These are phyloP conservation scores for Fregata magnificens DNA, from an alignment of 2,113 vertebrate genomes.

Conservation along the genomic window DNA sequence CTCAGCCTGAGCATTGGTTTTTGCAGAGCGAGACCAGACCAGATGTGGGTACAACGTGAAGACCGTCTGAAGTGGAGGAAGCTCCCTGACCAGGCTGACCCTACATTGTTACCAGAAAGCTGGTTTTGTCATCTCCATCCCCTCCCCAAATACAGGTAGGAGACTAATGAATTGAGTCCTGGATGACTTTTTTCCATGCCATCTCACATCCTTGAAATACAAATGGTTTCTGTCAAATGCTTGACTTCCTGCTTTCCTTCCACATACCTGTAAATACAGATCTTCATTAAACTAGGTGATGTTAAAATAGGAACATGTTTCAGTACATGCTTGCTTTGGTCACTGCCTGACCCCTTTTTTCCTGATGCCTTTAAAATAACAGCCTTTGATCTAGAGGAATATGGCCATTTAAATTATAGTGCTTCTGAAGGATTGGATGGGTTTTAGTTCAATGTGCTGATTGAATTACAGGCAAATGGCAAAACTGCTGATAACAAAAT, in stretches of 20 bases:
- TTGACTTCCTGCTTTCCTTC: neutral
- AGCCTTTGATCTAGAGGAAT: neutral
- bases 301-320: neutral
- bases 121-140: slow-evolving; percentile 81
- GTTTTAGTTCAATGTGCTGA: neutral
- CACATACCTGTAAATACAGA: neutral
- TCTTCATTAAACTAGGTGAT: accelerated
- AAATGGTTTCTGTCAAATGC: neutral
- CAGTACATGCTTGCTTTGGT: neutral
- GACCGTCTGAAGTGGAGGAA: slow-evolving; percentile 84
- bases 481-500: neutral
- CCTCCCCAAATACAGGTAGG: slow-evolving; percentile 73
- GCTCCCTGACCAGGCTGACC: slow-evolving; percentile 64
- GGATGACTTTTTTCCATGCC: neutral
- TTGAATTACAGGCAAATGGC: neutral
- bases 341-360: neutral
- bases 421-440: neutral
- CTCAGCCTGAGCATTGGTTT: neutral
- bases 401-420: neutral
- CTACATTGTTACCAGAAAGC: slow-evolving; percentile 62
- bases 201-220: neutral
- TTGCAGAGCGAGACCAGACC: slow-evolving; percentile 48
- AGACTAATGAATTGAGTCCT: neutral
- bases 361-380: neutral
- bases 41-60: slow-evolving; percentile 80